These are phyloP conservation scores for Columba livia DNA, from an alignment of 2,113 vertebrate species.

Conservation along the genomic window DNA sequence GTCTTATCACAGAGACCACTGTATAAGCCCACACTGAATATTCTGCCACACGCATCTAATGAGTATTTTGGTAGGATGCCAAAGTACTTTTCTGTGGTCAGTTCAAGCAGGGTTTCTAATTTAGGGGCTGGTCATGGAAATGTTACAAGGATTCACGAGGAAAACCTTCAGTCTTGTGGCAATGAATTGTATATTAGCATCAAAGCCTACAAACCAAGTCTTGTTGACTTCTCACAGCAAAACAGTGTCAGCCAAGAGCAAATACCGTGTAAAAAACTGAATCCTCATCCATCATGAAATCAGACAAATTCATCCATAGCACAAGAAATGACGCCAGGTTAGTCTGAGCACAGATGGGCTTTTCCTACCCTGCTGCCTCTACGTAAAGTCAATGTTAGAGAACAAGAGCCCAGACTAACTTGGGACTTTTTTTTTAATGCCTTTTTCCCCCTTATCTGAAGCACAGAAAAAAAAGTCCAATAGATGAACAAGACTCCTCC, in stretches of 20 bases:
- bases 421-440: neutral
- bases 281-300: neutral
- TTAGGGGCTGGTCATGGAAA: neutral
- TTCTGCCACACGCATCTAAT: neutral
- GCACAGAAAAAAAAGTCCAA: neutral
- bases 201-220: neutral
- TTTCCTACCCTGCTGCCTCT: accelerated
- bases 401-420: neutral
- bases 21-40: neutral
- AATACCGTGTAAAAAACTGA: neutral
- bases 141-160: neutral
- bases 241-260: neutral
- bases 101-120: neutral
- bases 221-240: neutral
- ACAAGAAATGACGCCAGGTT: neutral
- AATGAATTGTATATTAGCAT: neutral
- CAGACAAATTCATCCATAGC: neutral
- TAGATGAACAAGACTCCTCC: neutral
- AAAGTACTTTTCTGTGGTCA: neutral
- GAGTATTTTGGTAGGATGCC: neutral
- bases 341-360: neutral
- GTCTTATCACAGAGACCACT: neutral
- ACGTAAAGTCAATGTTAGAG: neutral
- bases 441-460: neutral
- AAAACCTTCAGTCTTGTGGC: neutral